phyloP scores from a whole-genome alignment of 2,888 invertebrate genomes.

The Ormyrus thymus region DNA sequence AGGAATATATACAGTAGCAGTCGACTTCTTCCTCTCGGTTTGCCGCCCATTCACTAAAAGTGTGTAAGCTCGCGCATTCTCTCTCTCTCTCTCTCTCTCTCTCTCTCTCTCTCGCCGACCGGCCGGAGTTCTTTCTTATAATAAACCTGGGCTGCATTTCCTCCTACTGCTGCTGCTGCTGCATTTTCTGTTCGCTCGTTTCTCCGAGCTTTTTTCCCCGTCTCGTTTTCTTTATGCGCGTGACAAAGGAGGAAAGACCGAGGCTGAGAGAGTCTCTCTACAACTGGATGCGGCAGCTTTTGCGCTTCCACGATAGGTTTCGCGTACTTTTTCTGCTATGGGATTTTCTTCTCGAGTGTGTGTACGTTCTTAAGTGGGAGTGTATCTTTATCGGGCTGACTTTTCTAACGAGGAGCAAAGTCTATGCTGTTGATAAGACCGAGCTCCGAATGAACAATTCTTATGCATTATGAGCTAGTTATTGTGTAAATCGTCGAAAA shows the following conservation, averaged over 20 bases:
- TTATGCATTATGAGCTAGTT: too few relatives aligned
- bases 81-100: too few relatives aligned
- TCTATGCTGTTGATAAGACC: too few relatives aligned
- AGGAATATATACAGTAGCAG: neutral
- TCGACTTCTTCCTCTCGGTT: slow-evolving; percentile 16
- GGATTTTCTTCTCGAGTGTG: slow-evolving; percentile 1
- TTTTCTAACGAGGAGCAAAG: too few relatives aligned
- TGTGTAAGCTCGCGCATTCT: slow-evolving; percentile 30
- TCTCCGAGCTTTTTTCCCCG: slow-evolving; percentile 5
- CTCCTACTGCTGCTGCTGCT: neutral
- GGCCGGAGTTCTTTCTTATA: slow-evolving; percentile 28
- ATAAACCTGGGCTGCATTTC: slow-evolving; percentile 43
- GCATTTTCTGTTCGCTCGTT: slow-evolving; percentile 8
- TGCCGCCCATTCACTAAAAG: slow-evolving; percentile 37
- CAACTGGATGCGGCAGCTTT: neutral
- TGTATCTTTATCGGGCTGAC: too few relatives aligned
- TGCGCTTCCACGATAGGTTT: too few relatives aligned
- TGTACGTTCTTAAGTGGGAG: neutral
- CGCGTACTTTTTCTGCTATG: neutral
- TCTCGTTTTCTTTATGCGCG: slow-evolving; percentile 23
- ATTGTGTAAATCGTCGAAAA: too few relatives aligned
- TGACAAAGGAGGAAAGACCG: slow-evolving; percentile 17
- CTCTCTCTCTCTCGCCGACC: slow-evolving; percentile 6
- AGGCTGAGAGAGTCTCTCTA: neutral
- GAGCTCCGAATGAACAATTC: too few relatives aligned